Base-by-base conservation (phyloP, 2,113 vertebrate genomes). In the Laterallus jamaicensis region DNA sequence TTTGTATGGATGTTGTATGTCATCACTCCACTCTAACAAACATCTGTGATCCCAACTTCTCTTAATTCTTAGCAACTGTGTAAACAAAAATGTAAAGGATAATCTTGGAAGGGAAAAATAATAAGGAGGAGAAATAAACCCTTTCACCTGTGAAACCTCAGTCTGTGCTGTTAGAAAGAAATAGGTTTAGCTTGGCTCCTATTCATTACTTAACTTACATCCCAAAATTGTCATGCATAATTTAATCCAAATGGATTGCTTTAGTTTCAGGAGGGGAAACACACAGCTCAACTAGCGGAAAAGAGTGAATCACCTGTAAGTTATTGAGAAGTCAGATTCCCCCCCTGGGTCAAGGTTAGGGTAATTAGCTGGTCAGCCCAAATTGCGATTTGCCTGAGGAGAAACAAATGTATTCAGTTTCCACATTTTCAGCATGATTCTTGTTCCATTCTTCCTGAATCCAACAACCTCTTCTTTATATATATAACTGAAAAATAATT, bases 201-300 rank as follows among this genome's bases (percentile, higher is more conserved):
- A 86, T 96, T 91, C 67, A 85, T 96, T 97, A 95, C 94, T 95
- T 68, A 96, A 73, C 70, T 94, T 88, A 76, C 88, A 93, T 97
- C 86, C 67, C 87, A 58, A 96, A 96, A 96, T 77, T 82, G 80
- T 97, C 96, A 96, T 96, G 96, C 94, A 96, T 98, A 97, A 97
- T 98, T 97, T 96, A 93, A 98, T 96, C 96, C 97, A 97, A 98
- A 98, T 97, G 96, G 88, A 81, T 96, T 64, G 59, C 93, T 92
- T 96, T 92, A 73, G 52, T 92, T 97, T 97, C 83, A 81, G 70
- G 54, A 91, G 42, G 74, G 83, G 88, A 98, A 97, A 98, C 52
- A 69, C 35, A 93, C 22, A 92, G 74, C 84, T 97, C 82, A 95
- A 70, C 60, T 82, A 76, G 84, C 4, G 6, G 66, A 94, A 90